Evolutionary conservation across 2,888 invertebrate genomes (phyloP), one percentile per base, ranked within the genome.

Genomic region (Cantharis rustica): DNA sequence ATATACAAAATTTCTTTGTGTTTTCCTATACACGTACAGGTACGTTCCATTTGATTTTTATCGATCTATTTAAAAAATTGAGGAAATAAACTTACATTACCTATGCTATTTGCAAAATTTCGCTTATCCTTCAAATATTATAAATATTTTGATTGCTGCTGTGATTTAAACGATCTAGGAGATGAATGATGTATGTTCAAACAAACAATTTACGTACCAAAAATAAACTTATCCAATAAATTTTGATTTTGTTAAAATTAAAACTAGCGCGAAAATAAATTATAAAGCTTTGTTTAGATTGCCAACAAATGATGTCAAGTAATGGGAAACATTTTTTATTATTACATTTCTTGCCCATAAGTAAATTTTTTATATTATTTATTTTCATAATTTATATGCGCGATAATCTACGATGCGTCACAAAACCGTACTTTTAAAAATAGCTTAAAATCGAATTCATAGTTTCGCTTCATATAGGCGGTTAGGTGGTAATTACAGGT

Each of bases 1-100:
- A 80, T 75, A 78, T 76, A 78, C 72, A 75, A 62, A 73, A 74
- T 74, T 77, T 71, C 71, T 68, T 71, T 23, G 61, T 71, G 27
- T 77, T 72, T 74, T 74, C 15, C 20, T 20, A 66, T 66, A 66
- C 64, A 66, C 64, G 23, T 69, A 74, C 74, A 74, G 77, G 77
- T 77, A 77, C 26, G 63, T 27, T 73, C 71, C 17, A 77, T 77
- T 74, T 69, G 47, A 47, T 7, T 47, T 47, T 9, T 47, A 47
- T 47, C 47, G 47, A n/a, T 47, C 47, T 7, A 47, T 47, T 47
- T 47, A 47, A 47, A 47, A 47, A 47, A 47, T n/a, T 1, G 47
- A n/a, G n/a, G 47, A n/a, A 47, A 47, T 47, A 47, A 47, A 47
- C 47, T 47, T 47, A 47, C n/a, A 47, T 47, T 47, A 47, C 47